Evolutionary conservation across 1,140 invertebrate species (phyloP), one percentile per base, ranked within the genome.

Genomic region (Ceratina calcarata): DNA sequence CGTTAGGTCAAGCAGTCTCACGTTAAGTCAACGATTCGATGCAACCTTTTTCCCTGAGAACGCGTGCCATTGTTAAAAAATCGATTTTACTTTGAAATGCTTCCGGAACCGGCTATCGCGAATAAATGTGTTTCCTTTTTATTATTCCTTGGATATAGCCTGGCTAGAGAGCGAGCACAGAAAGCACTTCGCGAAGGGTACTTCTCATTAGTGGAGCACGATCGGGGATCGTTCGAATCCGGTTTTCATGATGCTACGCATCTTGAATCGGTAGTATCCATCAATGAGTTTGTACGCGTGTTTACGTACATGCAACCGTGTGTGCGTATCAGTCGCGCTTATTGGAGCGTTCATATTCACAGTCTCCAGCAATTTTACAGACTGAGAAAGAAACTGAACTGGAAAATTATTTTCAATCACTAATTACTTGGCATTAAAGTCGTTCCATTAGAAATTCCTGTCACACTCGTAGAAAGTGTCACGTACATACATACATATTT

Each of bases 191-290:
- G 81, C 81, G 72, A 86, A 89, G 78, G 74, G 49, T 60, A 73
- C 82, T 85, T 84, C 87, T 89, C 85, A 89, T 89, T 89, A 89
- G 84, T 67, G 58, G 71, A 83, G 69, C 69, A 73, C 76, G 83
- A 58, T 57, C 60, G 83, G 60, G 78, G 77, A 82, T 78, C 53
- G 76, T 60, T 69, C 60, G 82, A 89, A 89, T 89, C 88, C 88
- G 87, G 88, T 89, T 89, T 85, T 70, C 79, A 51, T 70, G 68
- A 68, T 37, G 81, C 65, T 68, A 72, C 64, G 64, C 68, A 45
- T 58, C 49, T 67, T 62, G 87, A 81, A 82, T 81, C 81, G 65
- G 53, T 74, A 78, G 37, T 55, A 76, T 70, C 37, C 64, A 82
- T 74, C 81, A 68, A 84, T 74, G 67, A 76, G 55, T 53, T 16